These are phyloP conservation scores for Raja brachyura DNA, from an alignment of 2,113 vertebrate species.

Conservation along the genomic window DNA sequence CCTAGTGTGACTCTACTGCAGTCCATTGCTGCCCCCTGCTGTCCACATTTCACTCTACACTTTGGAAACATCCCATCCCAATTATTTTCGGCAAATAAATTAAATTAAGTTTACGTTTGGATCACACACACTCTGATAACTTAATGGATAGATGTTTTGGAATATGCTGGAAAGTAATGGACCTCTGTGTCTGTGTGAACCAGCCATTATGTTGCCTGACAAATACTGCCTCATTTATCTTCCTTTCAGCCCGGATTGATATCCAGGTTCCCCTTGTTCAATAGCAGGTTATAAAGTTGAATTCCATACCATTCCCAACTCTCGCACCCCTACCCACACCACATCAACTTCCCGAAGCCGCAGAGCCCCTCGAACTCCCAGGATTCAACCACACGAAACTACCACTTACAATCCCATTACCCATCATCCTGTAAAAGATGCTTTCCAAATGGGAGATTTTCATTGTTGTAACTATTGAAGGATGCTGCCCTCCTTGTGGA, in stretches of 20 bases:
- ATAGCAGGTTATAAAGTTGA: not conserved
- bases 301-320: not conserved
- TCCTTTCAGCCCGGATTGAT: not conserved
- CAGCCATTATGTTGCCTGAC: not conserved
- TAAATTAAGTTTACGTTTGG: not conserved
- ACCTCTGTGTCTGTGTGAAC: not conserved
- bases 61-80: not conserved
- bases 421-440: no score
- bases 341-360: no score
- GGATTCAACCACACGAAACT: no score
- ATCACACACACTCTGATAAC: not conserved
- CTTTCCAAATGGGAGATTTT: no score
- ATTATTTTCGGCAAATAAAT: not conserved
- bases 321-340: no score
- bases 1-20: not conserved
- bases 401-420: no score
- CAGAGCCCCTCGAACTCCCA: no score
- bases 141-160: not conserved
- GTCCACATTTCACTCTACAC: not conserved
- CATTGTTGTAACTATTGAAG: no score
- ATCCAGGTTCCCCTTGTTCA: not conserved
- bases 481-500: no score
- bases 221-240: not conserved
- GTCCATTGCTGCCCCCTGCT: not conserved
- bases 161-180: not conserved